Conservation (phyloP, 1,140 invertebrate species). For the Scaptomyza graminum region DNA sequence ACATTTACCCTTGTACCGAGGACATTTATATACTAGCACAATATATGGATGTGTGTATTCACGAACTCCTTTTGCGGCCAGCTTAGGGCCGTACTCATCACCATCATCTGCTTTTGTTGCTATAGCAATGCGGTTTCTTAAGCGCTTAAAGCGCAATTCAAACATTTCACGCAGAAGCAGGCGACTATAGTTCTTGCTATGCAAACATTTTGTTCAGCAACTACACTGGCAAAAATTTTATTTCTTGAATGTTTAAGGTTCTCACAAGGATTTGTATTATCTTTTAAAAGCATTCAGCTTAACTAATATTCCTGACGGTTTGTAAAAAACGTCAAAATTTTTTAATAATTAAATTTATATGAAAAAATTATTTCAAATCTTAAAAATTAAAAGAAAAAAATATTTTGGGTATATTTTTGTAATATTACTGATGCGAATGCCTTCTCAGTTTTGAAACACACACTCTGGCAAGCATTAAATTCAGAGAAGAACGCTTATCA, state of each 20-base stretch:
- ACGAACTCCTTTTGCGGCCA: slow-evolving; percentile 51
- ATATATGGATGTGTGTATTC: slow-evolving; percentile 8
- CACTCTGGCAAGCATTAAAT: slow-evolving; percentile 3
- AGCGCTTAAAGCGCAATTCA: slow-evolving; percentile 78
- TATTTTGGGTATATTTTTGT: no score
- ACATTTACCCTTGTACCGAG: slow-evolving; percentile 14
- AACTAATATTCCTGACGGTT: no score
- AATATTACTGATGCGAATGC: neutral
- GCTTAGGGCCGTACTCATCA: slow-evolving; percentile 59
- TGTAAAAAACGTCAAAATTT: no score
- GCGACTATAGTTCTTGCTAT: slow-evolving; percentile 41
- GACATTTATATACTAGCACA: neutral
- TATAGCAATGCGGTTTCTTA: slow-evolving; percentile 58
- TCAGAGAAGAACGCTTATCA: slow-evolving; percentile 66
- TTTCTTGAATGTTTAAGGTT: no score
- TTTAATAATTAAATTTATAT: no score
- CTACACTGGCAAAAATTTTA: slow-evolving; percentile 19
- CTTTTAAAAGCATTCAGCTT: no score
- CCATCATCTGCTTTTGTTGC: slow-evolving; percentile 51
- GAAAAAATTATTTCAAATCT: no score
- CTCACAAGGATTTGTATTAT: no score
- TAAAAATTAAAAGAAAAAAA: no score
- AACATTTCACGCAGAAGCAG: slow-evolving; percentile 63
- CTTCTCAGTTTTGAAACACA: slow-evolving; percentile 2
- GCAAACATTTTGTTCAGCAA: slow-evolving; percentile 29